These are phyloP conservation scores for Clunio marinus DNA, from an alignment of 2,888 invertebrate species.

Conservation along the genomic window DNA sequence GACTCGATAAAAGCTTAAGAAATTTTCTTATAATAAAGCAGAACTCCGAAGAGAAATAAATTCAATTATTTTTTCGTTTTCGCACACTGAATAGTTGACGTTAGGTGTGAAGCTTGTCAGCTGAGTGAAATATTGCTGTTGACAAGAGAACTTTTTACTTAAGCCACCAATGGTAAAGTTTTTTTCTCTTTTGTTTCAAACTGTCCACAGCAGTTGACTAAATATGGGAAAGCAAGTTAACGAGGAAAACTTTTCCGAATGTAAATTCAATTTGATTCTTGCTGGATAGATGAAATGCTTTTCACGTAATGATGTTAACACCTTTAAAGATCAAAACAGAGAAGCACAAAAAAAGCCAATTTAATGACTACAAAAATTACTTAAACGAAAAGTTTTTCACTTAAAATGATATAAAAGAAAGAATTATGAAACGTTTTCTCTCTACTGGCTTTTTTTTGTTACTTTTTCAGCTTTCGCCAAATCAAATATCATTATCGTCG, in stretches of 20 bases:
- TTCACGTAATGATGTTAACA: too few relatives aligned
- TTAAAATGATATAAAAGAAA: too few relatives aligned
- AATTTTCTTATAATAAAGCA: not conserved
- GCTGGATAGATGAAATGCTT: not conserved
- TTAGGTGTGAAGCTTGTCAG: constrained; percentile 15
- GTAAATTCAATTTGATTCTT: not conserved
- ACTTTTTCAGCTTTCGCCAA: not conserved
- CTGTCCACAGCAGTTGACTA: not conserved
- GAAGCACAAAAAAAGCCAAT: too few relatives aligned
- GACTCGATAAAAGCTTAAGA: constrained; percentile 5
- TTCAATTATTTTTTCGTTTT: constrained; percentile 3
- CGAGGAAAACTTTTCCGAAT: constrained; percentile 8
- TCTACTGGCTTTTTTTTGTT: too few relatives aligned
- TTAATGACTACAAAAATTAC: too few relatives aligned
- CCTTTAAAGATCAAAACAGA: too few relatives aligned
- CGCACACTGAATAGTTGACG: not conserved
- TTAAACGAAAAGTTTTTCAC: too few relatives aligned
- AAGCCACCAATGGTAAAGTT: constrained; percentile 6
- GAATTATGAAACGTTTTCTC: too few relatives aligned
- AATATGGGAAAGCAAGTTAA: constrained; percentile 8
- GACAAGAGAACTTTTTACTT: constrained; percentile 12
- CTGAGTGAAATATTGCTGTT: constrained; percentile 17
- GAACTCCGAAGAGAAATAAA: not conserved
- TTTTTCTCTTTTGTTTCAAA: too few relatives aligned
- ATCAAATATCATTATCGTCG: not conserved